These are phyloP conservation scores for Anthoptus insignis DNA, from an alignment of 2,888 invertebrate species.

Conservation along the genomic window DNA sequence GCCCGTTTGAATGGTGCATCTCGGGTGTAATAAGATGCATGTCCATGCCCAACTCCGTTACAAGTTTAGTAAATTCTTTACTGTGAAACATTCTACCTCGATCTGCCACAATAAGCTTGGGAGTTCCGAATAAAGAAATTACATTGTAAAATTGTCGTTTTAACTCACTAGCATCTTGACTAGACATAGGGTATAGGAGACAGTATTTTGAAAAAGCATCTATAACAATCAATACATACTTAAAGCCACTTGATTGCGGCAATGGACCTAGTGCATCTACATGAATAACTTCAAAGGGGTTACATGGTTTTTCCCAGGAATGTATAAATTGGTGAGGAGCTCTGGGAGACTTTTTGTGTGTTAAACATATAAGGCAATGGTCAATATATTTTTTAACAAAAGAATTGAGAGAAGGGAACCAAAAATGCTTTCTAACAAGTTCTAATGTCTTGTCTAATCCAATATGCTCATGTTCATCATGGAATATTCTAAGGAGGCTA, in stretches of 20 bases:
- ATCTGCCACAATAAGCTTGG: neutral
- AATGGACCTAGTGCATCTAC: neutral
- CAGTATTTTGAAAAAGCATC: neutral
- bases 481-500: neutral
- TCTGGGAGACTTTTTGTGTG: neutral
- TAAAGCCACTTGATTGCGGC: neutral
- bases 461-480: neutral
- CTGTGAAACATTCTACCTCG: neutral
- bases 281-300: neutral
- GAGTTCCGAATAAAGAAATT: neutral
- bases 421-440: neutral
- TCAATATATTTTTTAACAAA: neutral
- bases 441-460: neutral
- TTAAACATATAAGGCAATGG: neutral
- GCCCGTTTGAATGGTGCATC: neutral
- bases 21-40: neutral
- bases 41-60: neutral
- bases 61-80: neutral
- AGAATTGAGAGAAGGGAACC: neutral
- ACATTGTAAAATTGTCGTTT: neutral
- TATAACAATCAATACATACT: neutral
- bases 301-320: neutral
- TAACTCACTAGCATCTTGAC: neutral
- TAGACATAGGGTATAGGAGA: neutral
- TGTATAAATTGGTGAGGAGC: neutral